Base-by-base conservation (phyloP, 2,797 vertebrate species). In the Pangasius krempfi region DNA sequence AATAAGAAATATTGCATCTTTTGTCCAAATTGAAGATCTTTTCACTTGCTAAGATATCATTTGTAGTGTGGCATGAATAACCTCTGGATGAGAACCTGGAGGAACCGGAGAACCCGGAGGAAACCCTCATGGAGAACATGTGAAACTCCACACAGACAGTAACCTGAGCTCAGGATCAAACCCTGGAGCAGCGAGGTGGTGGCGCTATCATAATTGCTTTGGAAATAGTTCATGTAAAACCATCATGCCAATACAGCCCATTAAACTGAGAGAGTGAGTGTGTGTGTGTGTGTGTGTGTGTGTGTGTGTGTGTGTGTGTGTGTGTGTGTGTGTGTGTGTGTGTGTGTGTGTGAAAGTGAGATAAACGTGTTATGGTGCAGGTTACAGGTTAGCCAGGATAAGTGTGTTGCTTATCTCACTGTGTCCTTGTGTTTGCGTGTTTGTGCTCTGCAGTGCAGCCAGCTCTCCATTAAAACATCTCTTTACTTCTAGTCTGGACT, bases 401-500 rank as follows among this genome's bases (percentile, higher is more conserved):
- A 30, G 62, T 84, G 82, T 84, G 82, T 83, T 64, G 13, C 44
- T 66, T 66, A 25, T 64, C 60, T 50, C 56, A 27, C 60, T 50
- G 60, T 9, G 14, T 83, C 37, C 7, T 64, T 62, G 60, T 10
- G 80, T 44, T 44, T 16, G 37, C 8, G 37, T 62, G 33, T 81
- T 81, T 25, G 16, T 12, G 14, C 37, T 64, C 25, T 33, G 78
- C 20, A 82, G 52, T 56, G 78, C 78, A 58, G 52, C 18, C 78
- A 58, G 58, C 37, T 66, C 60, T 68, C 62, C 27, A 66, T 68
- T 84, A 84, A 64, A 68, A 50, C 44, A 12, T 50, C 37, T 47
- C 58, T 83, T 62, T 66, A 50, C 52, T 73, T 86, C 8, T 58
- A 58, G 40, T 14, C 25, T 86, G 54, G 20, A 86, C 54, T 86